Evolutionary conservation across 2,797 vertebrate species (phyloP), one percentile per base, ranked within the genome.

Genomic region (Lepilemur ruficaudatus): DNA sequence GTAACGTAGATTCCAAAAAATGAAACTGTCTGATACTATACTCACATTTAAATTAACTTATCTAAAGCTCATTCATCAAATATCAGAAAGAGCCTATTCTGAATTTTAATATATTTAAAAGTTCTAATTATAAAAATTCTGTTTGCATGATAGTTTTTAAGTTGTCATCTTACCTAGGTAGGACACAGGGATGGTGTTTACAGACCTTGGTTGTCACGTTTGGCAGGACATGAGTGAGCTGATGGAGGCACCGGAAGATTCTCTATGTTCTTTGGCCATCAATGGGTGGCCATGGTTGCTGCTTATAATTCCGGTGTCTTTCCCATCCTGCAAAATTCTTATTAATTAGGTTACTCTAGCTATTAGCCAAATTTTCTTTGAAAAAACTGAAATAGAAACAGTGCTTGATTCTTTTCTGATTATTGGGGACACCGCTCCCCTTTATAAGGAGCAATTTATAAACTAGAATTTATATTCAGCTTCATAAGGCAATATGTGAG

Each of bases 311-410:
- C 61, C 67, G n/a, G 20, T 59, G 25, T 76, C 86, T 78, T 85
- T 38, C 20, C 63, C 22, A 32, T 82, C 92, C 30, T 55, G 46
- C 59, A 81, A 73, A 89, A 35, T 95, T 81, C 50, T 92, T 46
- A 78, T 59, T 48, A 95, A 91, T 94, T 25, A 67, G 38, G 50
- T 46, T 96, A 41, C 25, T 84, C 23, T 22, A 78, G 30, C 63
- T 89, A 67, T 93, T 91, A 38, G 57, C 32, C 84, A 93, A 88
- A 38, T 52, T 80, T 95, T 95, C n/a, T 69, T 84, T 46, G n/a
- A 80, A 76, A 72, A 73, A 87, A 91, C 81, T 41, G 61, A 94
- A 96, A 82, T 75, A 43, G 32, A 86, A 73, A 59, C 20, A 43
- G 38, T 57, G 17, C 7, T 46, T 55, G 57, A 72, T 73, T 88